Evolutionary conservation across 2,888 invertebrate genomes (phyloP), one percentile per base, ranked within the genome.

Genomic region (Idaea dimidiata): DNA sequence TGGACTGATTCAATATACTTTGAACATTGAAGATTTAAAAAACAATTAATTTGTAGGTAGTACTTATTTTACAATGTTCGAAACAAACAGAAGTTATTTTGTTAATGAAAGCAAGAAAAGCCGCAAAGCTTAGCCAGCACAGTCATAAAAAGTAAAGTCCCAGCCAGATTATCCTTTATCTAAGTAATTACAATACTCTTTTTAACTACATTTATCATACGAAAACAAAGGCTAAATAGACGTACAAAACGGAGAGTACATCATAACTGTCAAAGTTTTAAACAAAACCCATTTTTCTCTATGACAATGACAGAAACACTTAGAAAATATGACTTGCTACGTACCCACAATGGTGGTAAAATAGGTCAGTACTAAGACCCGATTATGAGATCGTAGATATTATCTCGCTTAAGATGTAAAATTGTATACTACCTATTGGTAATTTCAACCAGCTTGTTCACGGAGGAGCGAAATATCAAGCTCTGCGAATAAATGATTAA

Each of bases 271-370:
- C 43, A 43, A 43, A 43, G 43, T 43, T 43, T 43, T 14, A 43
- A 43, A 43, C 43, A 43, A 43, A 43, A 8, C 43, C 43, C 43
- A 43, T 43, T 43, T 43, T 43, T 43, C 43, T 43, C 14, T 8
- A 43, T 43, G 43, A 43, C 43, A 43, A 43, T 43, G 43, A 43
- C 43, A 43, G 43, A 43, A 43, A 43, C 43, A 43, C 43, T 71
- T 70, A 75, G 74, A 74, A 72, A 76, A 75, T 78, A 74, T 78
- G 78, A 78, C 77, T 77, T 69, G 72, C 70, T 70, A 66, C 24
- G 24, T 24, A 24, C 64, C 74, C 73, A 79, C 75, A 75, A 75
- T 62, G 65, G 62, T 60, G 62, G 59, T 67, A 70, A 79, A 77
- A 66, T 80, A 61, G 81, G 80, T 81, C 80, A 79, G 76, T 8